A percentile compares a stretch with the other conserved stretches of the same genome.
Evolutionary conservation across 2,888 invertebrate genomes (phyloP).

Genomic region (Ashinkailepas kermadecensis): DNA sequence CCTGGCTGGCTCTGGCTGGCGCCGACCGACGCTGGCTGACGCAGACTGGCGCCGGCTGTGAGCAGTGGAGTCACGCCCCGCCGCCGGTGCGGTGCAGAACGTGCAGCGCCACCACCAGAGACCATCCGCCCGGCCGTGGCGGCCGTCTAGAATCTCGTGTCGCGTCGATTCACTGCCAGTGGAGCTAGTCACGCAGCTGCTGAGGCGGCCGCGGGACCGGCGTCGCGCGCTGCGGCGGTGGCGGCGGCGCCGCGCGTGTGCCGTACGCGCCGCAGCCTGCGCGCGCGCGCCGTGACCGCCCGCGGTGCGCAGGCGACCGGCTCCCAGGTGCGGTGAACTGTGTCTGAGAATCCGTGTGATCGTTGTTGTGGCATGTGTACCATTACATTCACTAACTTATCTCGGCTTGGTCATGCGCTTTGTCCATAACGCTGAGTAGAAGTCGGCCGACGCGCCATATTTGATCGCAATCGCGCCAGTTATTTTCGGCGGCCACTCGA

Average conservation of each 20-base stretch:
- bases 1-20: too few species aligned
- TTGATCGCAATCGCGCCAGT: too few species aligned
- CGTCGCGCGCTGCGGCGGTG: neutral
- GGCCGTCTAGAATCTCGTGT: neutral
- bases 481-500: too few species aligned
- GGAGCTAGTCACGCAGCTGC: neutral
- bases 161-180: neutral
- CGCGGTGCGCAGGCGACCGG: too few species aligned
- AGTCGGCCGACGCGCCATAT: neutral
- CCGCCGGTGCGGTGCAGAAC: too few species aligned
- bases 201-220: neutral
- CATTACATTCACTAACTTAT: neutral
- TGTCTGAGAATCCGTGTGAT: neutral
- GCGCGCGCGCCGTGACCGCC: too few species aligned
- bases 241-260: too few species aligned
- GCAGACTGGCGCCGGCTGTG: too few species aligned
- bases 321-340: too few species aligned
- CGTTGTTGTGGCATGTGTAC: neutral
- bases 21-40: too few species aligned
- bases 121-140: neutral
- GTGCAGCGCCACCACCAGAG: too few species aligned
- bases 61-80: too few species aligned
- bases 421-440: neutral
- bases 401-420: neutral
- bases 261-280: neutral